Evolutionary conservation across 1,140 invertebrate species (phyloP).

Genomic region (Zaprionus nigranus): DNA sequence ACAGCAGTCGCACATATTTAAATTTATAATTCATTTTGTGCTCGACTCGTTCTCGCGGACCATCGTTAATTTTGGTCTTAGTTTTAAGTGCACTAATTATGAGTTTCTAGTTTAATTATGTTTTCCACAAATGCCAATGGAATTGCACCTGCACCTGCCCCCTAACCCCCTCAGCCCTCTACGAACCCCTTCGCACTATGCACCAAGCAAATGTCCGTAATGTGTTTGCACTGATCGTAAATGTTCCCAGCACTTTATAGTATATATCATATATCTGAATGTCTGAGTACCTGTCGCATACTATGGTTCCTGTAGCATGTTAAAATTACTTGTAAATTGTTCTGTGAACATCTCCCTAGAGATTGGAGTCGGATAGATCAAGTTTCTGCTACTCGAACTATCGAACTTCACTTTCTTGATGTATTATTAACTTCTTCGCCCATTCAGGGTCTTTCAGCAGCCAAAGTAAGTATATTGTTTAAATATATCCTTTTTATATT

Average conservation of each 20-base stretch:
- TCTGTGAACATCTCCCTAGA: too few species aligned
- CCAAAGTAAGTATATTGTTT: neutral
- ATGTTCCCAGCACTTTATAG: neutral
- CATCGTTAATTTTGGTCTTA: conserved; percentile 44
- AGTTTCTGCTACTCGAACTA: neutral
- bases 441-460: neutral
- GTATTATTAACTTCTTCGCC: neutral
- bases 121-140: conserved; percentile 28
- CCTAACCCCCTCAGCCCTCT: neutral
- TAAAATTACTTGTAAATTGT: too few species aligned
- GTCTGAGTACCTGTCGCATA: too few species aligned
- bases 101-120: conserved; percentile 55
- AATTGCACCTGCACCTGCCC: conserved; percentile 10
- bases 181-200: conserved; percentile 20
- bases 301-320: too few species aligned
- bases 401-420: neutral
- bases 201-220: conserved; percentile 18
- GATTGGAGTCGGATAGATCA: too few species aligned
- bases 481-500: neutral
- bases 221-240: neutral
- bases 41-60: conserved; percentile 3
- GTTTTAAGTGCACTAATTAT: conserved; percentile 66
- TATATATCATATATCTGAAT: neutral
- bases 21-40: conserved; percentile 49
- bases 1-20: neutral